phyloP scores from a whole-genome alignment of 2,888 invertebrate genomes.

The Ophion costatus region DNA sequence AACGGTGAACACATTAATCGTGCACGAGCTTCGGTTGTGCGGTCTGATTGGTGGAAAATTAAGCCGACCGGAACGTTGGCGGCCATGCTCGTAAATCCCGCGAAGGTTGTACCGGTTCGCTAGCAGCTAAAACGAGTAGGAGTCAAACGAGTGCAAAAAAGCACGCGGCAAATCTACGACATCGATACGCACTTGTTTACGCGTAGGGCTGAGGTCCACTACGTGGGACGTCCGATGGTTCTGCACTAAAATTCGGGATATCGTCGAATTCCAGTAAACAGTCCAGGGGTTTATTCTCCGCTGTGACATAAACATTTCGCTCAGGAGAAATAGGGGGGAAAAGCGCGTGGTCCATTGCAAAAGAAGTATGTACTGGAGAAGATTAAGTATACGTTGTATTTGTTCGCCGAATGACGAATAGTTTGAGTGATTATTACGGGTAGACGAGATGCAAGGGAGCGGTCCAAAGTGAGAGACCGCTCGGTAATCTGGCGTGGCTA shows the following conservation, averaged over 20 bases:
- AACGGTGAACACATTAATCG: background rate
- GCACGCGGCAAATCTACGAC: conserved; percentile 51
- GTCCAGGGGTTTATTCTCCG: conserved; percentile 15
- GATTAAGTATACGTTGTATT: conserved; percentile 54
- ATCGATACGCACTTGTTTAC: conserved; percentile 51
- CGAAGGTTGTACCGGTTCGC: conserved; percentile 38
- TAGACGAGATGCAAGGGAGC: conserved; percentile 42
- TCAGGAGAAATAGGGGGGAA: background rate
- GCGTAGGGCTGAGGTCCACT: conserved; percentile 6
- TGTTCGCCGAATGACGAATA: conserved; percentile 50
- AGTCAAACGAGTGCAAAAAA: conserved; percentile 5
- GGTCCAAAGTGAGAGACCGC: conserved; percentile 49
- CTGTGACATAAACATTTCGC: background rate
- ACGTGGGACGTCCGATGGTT: conserved; percentile 5
- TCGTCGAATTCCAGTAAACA: conserved; percentile 17
- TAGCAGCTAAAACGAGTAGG: background rate
- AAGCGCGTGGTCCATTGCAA: background rate
- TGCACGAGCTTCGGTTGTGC: background rate
- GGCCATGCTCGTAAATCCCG: conserved; percentile 66
- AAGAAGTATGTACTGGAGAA: conserved; percentile 4
- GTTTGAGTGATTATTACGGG: conserved; percentile 57
- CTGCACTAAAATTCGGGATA: background rate
- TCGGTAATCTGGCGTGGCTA: conserved; percentile 65
- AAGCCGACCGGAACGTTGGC: conserved; percentile 66
- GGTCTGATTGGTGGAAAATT: conserved; percentile 55